phyloP scores from a whole-genome alignment of 2,797 vertebrate genomes.

The Discoglossus pictus region DNA sequence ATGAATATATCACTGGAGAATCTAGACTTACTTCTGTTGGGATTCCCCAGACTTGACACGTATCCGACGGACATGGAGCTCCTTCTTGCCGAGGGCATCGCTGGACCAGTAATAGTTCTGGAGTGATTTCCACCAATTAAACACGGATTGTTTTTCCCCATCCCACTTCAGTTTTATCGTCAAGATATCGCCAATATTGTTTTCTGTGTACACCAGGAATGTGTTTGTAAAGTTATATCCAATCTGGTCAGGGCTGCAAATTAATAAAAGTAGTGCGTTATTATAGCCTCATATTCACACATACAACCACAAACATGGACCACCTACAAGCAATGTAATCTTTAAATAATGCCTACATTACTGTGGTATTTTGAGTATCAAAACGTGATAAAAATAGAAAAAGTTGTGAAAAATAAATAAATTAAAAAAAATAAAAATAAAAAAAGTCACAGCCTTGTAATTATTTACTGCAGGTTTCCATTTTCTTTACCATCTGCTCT shows the following conservation, averaged over 20 bases:
- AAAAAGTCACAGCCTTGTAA: too few species aligned
- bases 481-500: too few species aligned
- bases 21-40: conserved; percentile 81
- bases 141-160: conserved; percentile 72
- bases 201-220: conserved; percentile 89
- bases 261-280: too few species aligned
- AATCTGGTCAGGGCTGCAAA: conserved; percentile 73
- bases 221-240: conserved; percentile 88
- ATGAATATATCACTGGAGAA: too few species aligned
- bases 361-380: too few species aligned
- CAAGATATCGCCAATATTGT: conserved; percentile 88
- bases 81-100: conserved; percentile 47
- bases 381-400: too few species aligned
- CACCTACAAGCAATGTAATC: too few species aligned
- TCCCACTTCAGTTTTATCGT: conserved; percentile 89
- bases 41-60: conserved; percentile 92
- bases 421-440: too few species aligned
- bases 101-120: conserved; percentile 72
- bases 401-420: not conserved
- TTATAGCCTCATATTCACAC: too few species aligned
- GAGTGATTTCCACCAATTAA: conserved; percentile 77
- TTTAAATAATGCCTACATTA: too few species aligned
- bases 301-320: too few species aligned
- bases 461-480: too few species aligned
- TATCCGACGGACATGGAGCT: conserved; percentile 83